Base-by-base conservation (phyloP, 2,888 invertebrate species). In the Drosophila subsilvestris region DNA sequence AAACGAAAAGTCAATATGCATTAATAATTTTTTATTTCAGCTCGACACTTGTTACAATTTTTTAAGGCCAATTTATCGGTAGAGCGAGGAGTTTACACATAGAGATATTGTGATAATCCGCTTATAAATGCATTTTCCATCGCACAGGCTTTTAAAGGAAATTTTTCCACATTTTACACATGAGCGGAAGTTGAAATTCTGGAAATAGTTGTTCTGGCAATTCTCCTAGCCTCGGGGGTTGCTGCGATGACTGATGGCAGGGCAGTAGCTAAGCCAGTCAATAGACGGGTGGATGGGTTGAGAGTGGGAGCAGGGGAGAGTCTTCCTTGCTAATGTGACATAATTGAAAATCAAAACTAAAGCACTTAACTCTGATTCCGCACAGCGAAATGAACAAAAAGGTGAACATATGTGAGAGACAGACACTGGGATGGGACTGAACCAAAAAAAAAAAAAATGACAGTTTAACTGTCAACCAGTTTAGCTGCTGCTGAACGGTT, bases 341-440 rank as follows among this genome's bases (percentile, higher is more conserved):
- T 88, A 88, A 89, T 88, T 89, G 90, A 89, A 88, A 89, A 89
- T 80, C 88, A 89, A 89, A 89, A 89, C 87, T 83, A 79, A 89
- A 88, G 89, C 89, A 89, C 89, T 88, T 89, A 85, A 88, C 89
- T 85, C 76, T 74, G 78, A 42, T 42, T 81, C 75, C 71, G 75
- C 75, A 74, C 74, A 60, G 62, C 63, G 58, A 87, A 85, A 59
- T 86, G 85, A 76, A 86, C 85, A 86, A 86, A 86, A 86, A 88
- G 80, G 74, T 76, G 78, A 80, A 75, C 85, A 86, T 86, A 86
- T 86, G 85, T 74, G 86, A 62, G 63, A 60, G 71, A 66, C 73
- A 42, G 58, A 56, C 37, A 49, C 54, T 49, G 55, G 55, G 29
- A 27, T 8, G 54, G 45, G 20, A 37, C n/a, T 37, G 57, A 58